Evolutionary conservation across 2,797 vertebrate species (phyloP), one percentile per base, ranked within the genome.

Genomic region (Sardinella longiceps): DNA sequence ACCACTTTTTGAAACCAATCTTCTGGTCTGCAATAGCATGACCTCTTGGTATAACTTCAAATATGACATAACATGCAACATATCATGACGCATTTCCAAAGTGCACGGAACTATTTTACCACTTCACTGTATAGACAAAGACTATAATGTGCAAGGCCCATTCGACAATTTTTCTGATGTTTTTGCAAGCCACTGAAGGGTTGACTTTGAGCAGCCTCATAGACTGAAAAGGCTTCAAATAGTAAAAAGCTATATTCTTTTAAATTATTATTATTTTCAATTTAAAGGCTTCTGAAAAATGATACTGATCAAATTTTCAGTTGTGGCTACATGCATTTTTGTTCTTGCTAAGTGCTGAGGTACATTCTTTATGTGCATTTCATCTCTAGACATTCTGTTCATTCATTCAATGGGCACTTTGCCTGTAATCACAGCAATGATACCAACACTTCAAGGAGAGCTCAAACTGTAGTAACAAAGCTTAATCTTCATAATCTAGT

Each of bases 401-500:
- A 77, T 43, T 77, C 70, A 23, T 77, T 77, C 15, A 77, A 3
- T 33, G 7, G 33, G 70, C 37, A 77, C 33, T 43, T 43, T 77
- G 20, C 70, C 23, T 77, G 33, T n/a, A 77, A 33, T 77, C 70
- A 77, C 33, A 1, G 37, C 70, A 18, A 77, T 77, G 23, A 9
- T 0, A 77, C 15, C 70, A 20, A 77, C 63, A 33, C 10, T 23
- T 37, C 43, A 43, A 43, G 70, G 20, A 77, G 37, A 43, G 7
- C 33, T 39, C 15, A 6, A 30, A 66, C 11, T 66, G 28, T 7
- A 37, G 30, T 12, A 20, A 39, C 66, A 74, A 77, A 77, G 70
- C 37, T 77, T 77, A 2, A 37, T 5, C 66, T 77, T 43, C 70
- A 77, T 77, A 77, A 77, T 5, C 70, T 77, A 43, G 63, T 70